phyloP scores from a whole-genome alignment of 1,140 invertebrate genomes.

The Pseudoatta argentina region DNA sequence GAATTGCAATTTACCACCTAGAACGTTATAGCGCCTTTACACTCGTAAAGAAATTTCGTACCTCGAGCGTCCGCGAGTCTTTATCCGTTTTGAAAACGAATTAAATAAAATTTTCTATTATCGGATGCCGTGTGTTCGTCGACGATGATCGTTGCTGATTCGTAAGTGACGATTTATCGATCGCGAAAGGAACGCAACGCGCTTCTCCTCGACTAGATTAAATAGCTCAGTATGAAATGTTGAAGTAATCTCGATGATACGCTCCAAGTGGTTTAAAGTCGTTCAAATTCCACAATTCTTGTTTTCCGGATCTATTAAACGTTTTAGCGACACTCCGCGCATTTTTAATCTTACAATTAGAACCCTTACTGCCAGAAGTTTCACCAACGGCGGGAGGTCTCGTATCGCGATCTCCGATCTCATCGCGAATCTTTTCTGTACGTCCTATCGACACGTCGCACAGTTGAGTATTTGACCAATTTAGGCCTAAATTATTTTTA shows the following conservation, averaged over 20 bases:
- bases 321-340: constrained; percentile 28
- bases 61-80: constrained; percentile 34
- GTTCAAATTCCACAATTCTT: constrained; percentile 5
- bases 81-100: constrained; percentile 30
- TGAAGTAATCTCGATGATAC: constrained; percentile 46
- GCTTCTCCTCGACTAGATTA: constrained; percentile 33
- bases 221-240: constrained; percentile 47
- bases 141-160: background rate
- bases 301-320: constrained; percentile 33
- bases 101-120: constrained; percentile 42
- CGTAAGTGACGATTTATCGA: background rate
- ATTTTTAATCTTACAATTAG: constrained; percentile 21
- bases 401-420: background rate
- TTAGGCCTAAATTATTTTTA: too few species aligned
- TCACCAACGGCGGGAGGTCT: constrained; percentile 11
- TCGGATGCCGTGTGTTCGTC: constrained; percentile 12
- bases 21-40: constrained; percentile 48
- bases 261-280: constrained; percentile 52
- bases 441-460: background rate
- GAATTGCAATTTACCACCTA: constrained; percentile 48
- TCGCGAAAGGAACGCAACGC: constrained; percentile 11
- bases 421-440: constrained; percentile 18
- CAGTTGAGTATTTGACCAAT: too few species aligned
- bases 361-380: constrained; percentile 47
- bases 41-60: constrained; percentile 55